Evolutionary conservation across 2,113 vertebrate species (phyloP).

Genomic region (Edolisoma coerulescens): DNA sequence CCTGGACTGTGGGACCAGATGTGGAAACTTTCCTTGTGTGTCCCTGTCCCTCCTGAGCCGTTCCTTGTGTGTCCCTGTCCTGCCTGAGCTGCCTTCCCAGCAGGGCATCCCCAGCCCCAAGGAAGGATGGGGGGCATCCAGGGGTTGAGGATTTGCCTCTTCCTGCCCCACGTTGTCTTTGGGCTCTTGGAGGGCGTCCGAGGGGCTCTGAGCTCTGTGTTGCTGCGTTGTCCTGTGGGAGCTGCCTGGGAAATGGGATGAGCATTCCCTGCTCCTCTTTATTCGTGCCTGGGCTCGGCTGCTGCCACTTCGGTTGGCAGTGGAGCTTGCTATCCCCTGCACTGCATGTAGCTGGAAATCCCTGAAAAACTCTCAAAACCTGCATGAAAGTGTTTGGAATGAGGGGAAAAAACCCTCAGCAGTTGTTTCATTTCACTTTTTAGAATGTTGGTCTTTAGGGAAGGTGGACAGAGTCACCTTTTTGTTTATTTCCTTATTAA

Average conservation of each 20-base stretch:
- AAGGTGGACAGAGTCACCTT: not conserved
- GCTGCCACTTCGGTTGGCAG: not conserved
- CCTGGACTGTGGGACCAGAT: not conserved
- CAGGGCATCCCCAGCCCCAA: not conserved
- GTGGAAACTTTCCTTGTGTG: not conserved
- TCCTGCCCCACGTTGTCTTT: rapidly evolving
- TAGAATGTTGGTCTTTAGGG: not conserved
- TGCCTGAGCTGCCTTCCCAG: not conserved
- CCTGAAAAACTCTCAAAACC: not conserved
- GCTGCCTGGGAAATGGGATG: not conserved
- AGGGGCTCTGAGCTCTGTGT: not conserved
- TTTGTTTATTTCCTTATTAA: not conserved
- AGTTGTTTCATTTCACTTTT: not conserved
- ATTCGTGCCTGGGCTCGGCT: rapidly evolving
- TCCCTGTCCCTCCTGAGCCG: not conserved
- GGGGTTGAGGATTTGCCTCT: not conserved
- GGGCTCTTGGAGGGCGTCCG: not conserved
- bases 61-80: not conserved
- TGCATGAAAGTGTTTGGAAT: rapidly evolving
- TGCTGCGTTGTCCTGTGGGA: not conserved
- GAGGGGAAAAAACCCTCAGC: not conserved
- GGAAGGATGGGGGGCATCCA: not conserved
- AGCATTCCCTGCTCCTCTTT: not conserved
- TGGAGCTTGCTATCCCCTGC: not conserved
- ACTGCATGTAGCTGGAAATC: not conserved